These are phyloP conservation scores for Heteropelma amictum DNA, from an alignment of 2,888 invertebrate genomes.

Conservation along the genomic window DNA sequence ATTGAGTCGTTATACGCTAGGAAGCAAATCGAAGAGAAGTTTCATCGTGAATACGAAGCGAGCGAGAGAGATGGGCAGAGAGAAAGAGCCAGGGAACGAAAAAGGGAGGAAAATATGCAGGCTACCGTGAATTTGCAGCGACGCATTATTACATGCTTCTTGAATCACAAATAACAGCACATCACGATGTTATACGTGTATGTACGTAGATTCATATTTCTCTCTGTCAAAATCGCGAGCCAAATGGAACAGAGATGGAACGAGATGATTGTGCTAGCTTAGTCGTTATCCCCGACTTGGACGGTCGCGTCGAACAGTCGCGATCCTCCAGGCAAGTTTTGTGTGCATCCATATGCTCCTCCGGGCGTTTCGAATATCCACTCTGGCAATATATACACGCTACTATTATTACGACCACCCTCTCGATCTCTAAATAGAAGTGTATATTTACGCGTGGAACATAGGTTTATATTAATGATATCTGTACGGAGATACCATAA, in stretches of 20 bases:
- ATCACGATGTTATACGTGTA: neutral
- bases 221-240: slow-evolving; percentile 17
- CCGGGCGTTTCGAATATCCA: slow-evolving; percentile 19
- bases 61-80: slow-evolving; percentile 10
- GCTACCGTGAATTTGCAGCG: slow-evolving; percentile 45
- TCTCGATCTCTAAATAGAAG: slow-evolving; percentile 8
- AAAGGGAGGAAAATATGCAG: slow-evolving; percentile 11
- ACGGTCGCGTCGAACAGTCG: slow-evolving; percentile 18
- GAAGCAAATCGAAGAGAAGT: slow-evolving; percentile 21
- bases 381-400: slow-evolving; percentile 24
- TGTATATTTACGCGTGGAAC: slow-evolving; percentile 11
- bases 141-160: slow-evolving; percentile 41
- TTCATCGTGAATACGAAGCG: neutral
- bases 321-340: slow-evolving; percentile 38
- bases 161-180: slow-evolving; percentile 38
- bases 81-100: slow-evolving; percentile 1
- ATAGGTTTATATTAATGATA: slow-evolving; percentile 7
- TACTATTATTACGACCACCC: slow-evolving; percentile 28
- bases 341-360: slow-evolving; percentile 24
- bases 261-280: slow-evolving; percentile 31
- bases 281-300: slow-evolving; percentile 27
- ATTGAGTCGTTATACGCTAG: slow-evolving; percentile 36
- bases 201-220: neutral
- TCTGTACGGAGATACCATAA: too few relatives aligned
- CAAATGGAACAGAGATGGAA: slow-evolving; percentile 22